Evolutionary conservation across 2,797 vertebrate genomes (phyloP), one percentile per base, ranked within the genome.

Genomic region (Protonibea diacanthus): DNA sequence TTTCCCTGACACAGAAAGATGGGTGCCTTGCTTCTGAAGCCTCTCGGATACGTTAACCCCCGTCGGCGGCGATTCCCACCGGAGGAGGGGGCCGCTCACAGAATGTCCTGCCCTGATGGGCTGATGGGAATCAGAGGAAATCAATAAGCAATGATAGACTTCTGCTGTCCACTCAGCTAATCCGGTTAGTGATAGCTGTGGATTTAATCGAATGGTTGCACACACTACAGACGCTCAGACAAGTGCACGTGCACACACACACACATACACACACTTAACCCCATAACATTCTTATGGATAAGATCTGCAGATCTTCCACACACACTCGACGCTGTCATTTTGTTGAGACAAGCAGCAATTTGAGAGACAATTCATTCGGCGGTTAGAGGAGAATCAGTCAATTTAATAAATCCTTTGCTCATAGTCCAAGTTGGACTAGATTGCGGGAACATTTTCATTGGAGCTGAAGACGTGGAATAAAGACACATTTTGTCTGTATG

Each of bases 121-220:
- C 88, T 93, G 91, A 94, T 93, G 94, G 88, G 92, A 94, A 93
- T 93, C 92, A 86, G 88, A 88, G 92, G 84, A 90, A 93, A 95
- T 95, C 94, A 95, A 95, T 95, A 94, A 94, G 92, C 93, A 93
- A 93, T 94, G 94, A 95, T 94, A 94, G 93, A 94, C 94, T 90
- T 92, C 90, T 94, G 92, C 91, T 91, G 91, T 95, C 94, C 93
- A 93, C 90, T 94, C 90, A 90, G 91, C 89, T 94, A 94, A 94
- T 94, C 91, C 89, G 84, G 91, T 94, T 94, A 93, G 90, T 89
- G 92, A 95, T 92, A 93, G 92, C 88, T 88, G 87, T 87, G 89
- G 93, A 82, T 93, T 93, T 92, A 94, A 95, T 95, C 92, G 91
- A 94, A 89, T 93, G 85, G 86, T 90, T 92, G 89, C 81, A 84